Percentiles rank a stretch among this genome's conserved stretches.
Evolutionary conservation across 2,888 invertebrate species (phyloP).

Genomic region (Pollenia angustigena): DNA sequence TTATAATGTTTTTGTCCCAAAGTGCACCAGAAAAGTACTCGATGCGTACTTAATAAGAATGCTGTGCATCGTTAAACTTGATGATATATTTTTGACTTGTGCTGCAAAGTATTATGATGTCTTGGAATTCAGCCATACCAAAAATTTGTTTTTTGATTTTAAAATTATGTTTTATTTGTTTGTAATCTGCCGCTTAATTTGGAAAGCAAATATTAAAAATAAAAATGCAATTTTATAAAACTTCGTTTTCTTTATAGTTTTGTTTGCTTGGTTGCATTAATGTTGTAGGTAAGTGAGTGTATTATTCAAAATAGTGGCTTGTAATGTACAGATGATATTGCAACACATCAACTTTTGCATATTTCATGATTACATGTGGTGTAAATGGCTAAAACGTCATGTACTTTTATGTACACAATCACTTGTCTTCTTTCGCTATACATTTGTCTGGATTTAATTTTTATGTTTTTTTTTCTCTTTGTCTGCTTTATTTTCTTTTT

Average conservation of each 20-base stretch:
- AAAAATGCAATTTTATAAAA: no score
- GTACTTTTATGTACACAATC: constrained; percentile 43
- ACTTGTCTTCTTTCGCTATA: constrained; percentile 31
- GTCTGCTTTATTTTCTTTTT: not conserved
- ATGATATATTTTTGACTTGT: no score
- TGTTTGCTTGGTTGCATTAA: constrained; percentile 25
- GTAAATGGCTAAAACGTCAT: constrained; percentile 68
- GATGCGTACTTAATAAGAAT: no score
- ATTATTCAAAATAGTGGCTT: constrained; percentile 8
- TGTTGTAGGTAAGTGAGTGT: not conserved
- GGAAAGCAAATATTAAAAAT: no score
- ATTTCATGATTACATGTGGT: constrained; percentile 73
- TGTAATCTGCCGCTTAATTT: no score
- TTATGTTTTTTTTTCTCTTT: constrained; percentile 5
- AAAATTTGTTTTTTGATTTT: no score
- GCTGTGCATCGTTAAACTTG: no score
- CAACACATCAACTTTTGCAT: constrained; percentile 58
- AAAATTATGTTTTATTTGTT: no score
- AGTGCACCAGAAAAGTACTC: no score
- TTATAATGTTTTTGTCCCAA: no score
- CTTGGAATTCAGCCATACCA: no score
- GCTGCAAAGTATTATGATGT: no score
- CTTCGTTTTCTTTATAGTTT: not conserved
- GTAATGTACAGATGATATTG: constrained; percentile 45
- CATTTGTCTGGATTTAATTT: constrained; percentile 52